Evolutionary conservation across 2,113 vertebrate genomes (phyloP).

Genomic region (Eurystomus gularis): DNA sequence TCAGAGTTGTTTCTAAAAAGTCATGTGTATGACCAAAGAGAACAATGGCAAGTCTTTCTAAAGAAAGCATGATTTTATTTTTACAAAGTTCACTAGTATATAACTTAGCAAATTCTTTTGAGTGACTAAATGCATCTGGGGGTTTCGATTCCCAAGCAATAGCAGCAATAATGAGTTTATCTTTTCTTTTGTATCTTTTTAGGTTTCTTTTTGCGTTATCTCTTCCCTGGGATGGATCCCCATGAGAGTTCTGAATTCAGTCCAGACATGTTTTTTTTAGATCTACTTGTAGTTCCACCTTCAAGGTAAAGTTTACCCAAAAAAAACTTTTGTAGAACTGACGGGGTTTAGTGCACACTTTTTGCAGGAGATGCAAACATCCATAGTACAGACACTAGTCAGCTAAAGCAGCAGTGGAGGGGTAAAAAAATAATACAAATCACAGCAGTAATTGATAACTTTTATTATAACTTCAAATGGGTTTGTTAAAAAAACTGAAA

Average conservation of each 20-base stretch:
- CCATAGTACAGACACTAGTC: not conserved
- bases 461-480: not conserved
- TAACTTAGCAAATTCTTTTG: not conserved
- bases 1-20: not conserved
- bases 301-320: constrained; percentile 77
- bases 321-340: not conserved
- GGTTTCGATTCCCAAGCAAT: not conserved
- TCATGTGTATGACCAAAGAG: not conserved
- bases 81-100: not conserved
- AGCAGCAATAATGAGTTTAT: not conserved
- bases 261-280: constrained; percentile 89
- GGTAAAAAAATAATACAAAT: not conserved
- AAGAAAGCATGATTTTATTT: not conserved
- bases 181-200: not conserved
- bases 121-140: not conserved
- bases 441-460: not conserved
- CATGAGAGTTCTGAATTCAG: constrained; percentile 63
- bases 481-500: not conserved
- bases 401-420: not conserved
- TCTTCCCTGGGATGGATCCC: constrained; percentile 84
- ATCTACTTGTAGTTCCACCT: constrained; percentile 91
- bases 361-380: not conserved
- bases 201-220: constrained; percentile 90
- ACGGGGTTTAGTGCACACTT: rapidly evolving
- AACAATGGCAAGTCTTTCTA: not conserved